phyloP scores from a whole-genome alignment of 2,113 vertebrate genomes.

The Spea bombifrons region DNA sequence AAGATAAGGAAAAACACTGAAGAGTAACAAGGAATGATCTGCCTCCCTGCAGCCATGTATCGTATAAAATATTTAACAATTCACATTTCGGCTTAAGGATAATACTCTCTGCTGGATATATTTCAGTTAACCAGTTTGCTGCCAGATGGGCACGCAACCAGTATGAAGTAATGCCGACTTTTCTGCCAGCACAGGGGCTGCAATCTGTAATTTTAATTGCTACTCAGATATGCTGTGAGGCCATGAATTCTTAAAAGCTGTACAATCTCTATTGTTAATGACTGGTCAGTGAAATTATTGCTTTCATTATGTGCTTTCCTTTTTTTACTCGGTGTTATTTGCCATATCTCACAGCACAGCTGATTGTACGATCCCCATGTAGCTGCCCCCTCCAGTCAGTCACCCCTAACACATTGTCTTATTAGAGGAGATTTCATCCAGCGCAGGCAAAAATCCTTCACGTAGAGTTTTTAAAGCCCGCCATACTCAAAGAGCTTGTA shows the following conservation, averaged over 20 bases:
- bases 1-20: no score
- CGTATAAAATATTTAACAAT: not conserved
- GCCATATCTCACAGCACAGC: constrained; percentile 11
- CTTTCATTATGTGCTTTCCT: not conserved
- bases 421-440: constrained; percentile 27
- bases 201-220: constrained; percentile 8
- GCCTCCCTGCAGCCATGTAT: not conserved
- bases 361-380: constrained; percentile 12
- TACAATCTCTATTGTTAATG: not conserved
- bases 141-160: not conserved
- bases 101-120: not conserved
- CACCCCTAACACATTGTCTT: constrained; percentile 21
- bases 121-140: not conserved
- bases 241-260: not conserved
- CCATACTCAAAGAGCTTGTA: constrained; percentile 5
- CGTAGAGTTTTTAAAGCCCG: not conserved
- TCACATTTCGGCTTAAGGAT: not conserved
- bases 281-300: not conserved
- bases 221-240: not conserved
- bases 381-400: constrained; percentile 26
- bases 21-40: no score
- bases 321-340: not conserved
- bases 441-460: constrained; percentile 12
- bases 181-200: not conserved
- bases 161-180: not conserved